Conservation (phyloP, 2,888 invertebrate genomes). For the Baccha elongata region DNA sequence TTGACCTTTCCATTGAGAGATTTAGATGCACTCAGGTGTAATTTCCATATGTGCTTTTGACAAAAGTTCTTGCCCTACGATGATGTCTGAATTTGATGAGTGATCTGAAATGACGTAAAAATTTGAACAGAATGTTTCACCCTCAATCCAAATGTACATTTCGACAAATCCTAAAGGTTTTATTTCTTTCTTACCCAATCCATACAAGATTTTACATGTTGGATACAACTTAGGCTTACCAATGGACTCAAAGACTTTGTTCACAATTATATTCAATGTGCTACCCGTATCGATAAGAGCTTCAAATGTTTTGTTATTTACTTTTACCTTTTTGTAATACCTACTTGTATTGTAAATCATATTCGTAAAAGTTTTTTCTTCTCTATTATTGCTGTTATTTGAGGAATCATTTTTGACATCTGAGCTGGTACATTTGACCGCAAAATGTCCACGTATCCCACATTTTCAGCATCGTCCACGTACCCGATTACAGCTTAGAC, state of each 20-base stretch:
- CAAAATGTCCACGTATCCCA: constrained; percentile 5
- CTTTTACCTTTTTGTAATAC: not conserved
- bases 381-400: not conserved
- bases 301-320: not conserved
- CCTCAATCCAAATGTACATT: not conserved
- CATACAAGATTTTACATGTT: not conserved
- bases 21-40: not conserved
- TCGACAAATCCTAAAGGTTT: not conserved
- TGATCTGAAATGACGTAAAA: not conserved
- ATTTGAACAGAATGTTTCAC: not conserved
- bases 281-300: not conserved
- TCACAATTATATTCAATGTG: not conserved
- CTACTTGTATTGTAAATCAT: not conserved
- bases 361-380: not conserved
- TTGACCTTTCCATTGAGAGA: not conserved
- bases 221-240: not conserved
- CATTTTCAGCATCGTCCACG: constrained; percentile 4
- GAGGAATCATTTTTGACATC: not conserved
- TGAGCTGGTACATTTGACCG: not conserved
- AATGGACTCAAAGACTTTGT: not conserved
- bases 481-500: not conserved
- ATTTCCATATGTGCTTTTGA: not conserved
- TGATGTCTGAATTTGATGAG: not conserved
- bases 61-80: not conserved
- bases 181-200: not conserved